A percentile compares a stretch with the other conserved stretches of the same genome.
phyloP scores from a whole-genome alignment of 2,888 invertebrate genomes.

The Terebella lapidaria region DNA sequence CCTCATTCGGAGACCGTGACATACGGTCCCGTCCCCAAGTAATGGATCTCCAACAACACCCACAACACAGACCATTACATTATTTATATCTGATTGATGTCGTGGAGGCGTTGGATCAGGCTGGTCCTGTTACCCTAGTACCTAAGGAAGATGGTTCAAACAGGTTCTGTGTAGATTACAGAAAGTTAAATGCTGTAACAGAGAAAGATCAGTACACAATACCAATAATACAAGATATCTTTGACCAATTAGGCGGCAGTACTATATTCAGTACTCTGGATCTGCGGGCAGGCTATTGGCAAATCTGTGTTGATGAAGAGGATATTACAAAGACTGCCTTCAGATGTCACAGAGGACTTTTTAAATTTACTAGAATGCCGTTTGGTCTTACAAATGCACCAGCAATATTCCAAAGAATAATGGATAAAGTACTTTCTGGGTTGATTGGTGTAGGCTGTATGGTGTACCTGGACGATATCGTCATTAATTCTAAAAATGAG shows the following conservation, averaged over 20 bases:
- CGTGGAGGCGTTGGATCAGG: too few species aligned
- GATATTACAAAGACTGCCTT: slow-evolving; percentile 11
- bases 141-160: slow-evolving; percentile 14
- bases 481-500: neutral
- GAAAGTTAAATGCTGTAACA: slow-evolving; percentile 10
- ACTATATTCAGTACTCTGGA: slow-evolving; percentile 4
- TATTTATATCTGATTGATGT: too few species aligned
- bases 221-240: slow-evolving; percentile 10
- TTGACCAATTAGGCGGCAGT: slow-evolving; percentile 6
- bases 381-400: slow-evolving; percentile 13
- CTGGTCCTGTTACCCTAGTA: too few species aligned
- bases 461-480: slow-evolving; percentile 10
- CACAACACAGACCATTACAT: too few species aligned
- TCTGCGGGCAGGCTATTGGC: slow-evolving; percentile 8
- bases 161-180: slow-evolving; percentile 14
- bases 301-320: slow-evolving; percentile 4
- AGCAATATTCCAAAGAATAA: slow-evolving; percentile 6
- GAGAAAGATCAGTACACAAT: slow-evolving; percentile 7
- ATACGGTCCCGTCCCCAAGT: too few species aligned
- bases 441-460: neutral
- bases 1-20: too few species aligned
- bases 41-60: too few species aligned
- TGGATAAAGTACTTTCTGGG: slow-evolving; percentile 3
- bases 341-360: slow-evolving; percentile 6
- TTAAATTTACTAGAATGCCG: slow-evolving; percentile 9